Conservation (phyloP, 2,113 vertebrate genomes). For the Pyxicephalus adspersus region DNA sequence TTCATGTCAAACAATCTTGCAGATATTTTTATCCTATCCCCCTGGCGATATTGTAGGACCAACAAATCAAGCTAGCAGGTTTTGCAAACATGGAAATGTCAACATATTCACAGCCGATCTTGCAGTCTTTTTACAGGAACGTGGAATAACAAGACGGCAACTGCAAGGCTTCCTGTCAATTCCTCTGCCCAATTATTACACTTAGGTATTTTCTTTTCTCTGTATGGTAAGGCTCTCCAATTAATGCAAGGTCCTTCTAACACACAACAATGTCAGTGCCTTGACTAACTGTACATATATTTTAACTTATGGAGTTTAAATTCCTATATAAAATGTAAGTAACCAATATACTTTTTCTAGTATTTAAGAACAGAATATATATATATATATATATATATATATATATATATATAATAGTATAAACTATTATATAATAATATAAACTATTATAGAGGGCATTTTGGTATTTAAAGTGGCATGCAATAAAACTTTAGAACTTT, state of each 20-base stretch:
- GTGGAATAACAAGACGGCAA: constrained; percentile 16
- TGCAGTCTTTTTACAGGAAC: constrained; percentile 55
- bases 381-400: no score
- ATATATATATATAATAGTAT: no score
- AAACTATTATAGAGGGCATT: no score
- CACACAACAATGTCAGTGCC: neutral
- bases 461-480: no score
- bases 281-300: neutral
- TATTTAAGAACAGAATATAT: no score
- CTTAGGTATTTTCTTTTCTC: constrained; percentile 16
- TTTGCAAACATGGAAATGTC: constrained; percentile 66
- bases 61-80: constrained; percentile 65
- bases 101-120: constrained; percentile 60
- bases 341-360: no score
- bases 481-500: no score
- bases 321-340: no score
- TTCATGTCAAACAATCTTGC: constrained; percentile 58
- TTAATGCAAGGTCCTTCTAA: constrained; percentile 26
- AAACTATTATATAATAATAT: no score
- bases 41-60: constrained; percentile 63
- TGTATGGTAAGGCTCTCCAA: neutral
- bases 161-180: constrained; percentile 47
- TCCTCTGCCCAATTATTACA: constrained; percentile 36
- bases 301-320: no score
- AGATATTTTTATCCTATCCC: constrained; percentile 63